Percentiles rank a stretch among this genome's conserved stretches.
Conservation (phyloP, 1,140 invertebrate species). For the Neodiprion virginianus region DNA sequence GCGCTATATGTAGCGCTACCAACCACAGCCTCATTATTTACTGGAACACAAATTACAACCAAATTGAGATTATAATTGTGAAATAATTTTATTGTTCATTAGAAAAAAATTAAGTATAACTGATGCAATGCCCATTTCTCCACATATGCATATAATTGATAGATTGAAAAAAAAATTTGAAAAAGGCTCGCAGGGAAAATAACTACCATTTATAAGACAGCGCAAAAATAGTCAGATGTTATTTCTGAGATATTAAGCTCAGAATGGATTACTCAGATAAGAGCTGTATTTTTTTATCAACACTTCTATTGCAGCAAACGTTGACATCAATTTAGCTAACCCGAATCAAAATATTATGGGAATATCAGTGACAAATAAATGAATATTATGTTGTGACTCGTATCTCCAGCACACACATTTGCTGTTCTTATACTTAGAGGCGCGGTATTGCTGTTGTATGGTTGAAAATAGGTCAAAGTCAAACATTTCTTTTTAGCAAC, state of each 20-base stretch:
- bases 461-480: no score
- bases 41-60: constrained; percentile 34
- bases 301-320: neutral
- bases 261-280: neutral
- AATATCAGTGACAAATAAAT: no score
- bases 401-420: no score
- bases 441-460: no score
- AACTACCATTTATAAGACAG: neutral
- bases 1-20: constrained; percentile 58
- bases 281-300: neutral
- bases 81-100: neutral
- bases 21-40: constrained; percentile 59
- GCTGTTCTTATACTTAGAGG: no score
- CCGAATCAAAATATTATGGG: no score
- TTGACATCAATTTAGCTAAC: no score
- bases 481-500: no score
- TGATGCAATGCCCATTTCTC: neutral
- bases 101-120: neutral
- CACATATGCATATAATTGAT: neutral
- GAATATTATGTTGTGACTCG: no score
- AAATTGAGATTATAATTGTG: constrained; percentile 9
- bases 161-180: neutral
- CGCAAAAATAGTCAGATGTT: neutral
- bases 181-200: neutral
- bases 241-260: neutral